A percentile compares a stretch with the other conserved stretches of the same genome.
Conservation (phyloP, 2,888 invertebrate species). For the Troilus luridus region DNA sequence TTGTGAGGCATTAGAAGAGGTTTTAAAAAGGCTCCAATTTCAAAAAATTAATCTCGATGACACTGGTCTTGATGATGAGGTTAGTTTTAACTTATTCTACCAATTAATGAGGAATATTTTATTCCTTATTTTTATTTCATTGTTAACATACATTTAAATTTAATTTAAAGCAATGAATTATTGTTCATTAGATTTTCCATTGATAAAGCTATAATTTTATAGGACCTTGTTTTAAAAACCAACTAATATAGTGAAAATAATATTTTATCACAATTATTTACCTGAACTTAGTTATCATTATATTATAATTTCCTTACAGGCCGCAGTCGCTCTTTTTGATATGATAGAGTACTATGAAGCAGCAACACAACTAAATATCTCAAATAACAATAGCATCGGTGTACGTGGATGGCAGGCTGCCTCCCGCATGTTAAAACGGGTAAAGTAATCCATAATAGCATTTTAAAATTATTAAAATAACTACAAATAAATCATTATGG, state of each 20-base stretch:
- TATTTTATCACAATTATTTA: not conserved
- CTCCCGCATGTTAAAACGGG: conserved; percentile 83
- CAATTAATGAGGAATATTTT: too few relatives aligned
- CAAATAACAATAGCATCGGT: conserved; percentile 82
- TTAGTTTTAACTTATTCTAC: conserved; percentile 68
- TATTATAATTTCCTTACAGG: conserved; percentile 66
- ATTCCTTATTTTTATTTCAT: too few relatives aligned
- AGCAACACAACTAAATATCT: conserved; percentile 81
- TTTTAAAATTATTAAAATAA: not conserved
- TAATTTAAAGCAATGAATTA: too few relatives aligned
- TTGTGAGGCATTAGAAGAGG: conserved; percentile 87
- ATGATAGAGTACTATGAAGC: conserved; percentile 95
- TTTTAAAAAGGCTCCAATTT: conserved; percentile 85
- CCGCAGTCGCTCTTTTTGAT: conserved; percentile 85
- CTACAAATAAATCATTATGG: too few relatives aligned
- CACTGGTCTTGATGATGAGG: conserved; percentile 81
- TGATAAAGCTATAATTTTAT: not conserved
- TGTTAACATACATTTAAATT: too few relatives aligned
- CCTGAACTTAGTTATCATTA: not conserved
- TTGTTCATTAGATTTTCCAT: not conserved
- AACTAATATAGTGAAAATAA: not conserved
- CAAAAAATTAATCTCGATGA: conserved; percentile 78
- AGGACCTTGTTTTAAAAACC: not conserved
- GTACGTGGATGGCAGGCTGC: conserved; percentile 88
- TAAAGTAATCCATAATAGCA: conserved; percentile 68